Conservation (phyloP, 2,113 vertebrate species). For the Variabilichromis moorii region DNA sequence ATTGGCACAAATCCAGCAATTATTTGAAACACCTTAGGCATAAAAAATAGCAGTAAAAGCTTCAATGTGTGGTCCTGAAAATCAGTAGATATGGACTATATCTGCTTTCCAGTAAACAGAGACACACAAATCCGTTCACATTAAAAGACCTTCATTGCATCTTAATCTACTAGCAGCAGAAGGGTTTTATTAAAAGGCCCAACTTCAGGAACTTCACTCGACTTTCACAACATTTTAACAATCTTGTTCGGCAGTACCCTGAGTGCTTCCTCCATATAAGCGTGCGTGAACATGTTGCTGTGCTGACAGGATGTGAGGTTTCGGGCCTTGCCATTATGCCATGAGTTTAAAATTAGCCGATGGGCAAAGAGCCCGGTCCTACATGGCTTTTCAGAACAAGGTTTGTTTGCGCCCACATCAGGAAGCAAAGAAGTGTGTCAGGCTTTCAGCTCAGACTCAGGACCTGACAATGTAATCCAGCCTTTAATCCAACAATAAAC, state of each 20-base stretch:
- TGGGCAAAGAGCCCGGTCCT: background rate
- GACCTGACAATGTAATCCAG: background rate
- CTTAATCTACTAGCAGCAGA: background rate
- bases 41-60: background rate
- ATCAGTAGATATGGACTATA: background rate
- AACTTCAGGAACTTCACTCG: background rate
- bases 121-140: background rate
- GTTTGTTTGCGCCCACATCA: background rate
- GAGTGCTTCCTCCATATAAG: background rate
- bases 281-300: background rate
- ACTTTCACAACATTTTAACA: background rate
- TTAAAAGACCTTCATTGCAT: background rate
- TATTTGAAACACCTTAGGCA: background rate
- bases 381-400: background rate
- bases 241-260: background rate
- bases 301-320: conserved; percentile 14
- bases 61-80: background rate
- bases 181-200: background rate
- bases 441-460: background rate
- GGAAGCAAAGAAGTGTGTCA: background rate
- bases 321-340: background rate
- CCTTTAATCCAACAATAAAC: background rate
- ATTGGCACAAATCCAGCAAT: background rate
- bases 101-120: background rate
- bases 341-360: background rate